A percentile compares a stretch with the other conserved stretches of the same genome.
These are phyloP conservation scores for Darevskia nairensis DNA, from an alignment of 2,797 vertebrate species.

Conservation along the genomic window DNA sequence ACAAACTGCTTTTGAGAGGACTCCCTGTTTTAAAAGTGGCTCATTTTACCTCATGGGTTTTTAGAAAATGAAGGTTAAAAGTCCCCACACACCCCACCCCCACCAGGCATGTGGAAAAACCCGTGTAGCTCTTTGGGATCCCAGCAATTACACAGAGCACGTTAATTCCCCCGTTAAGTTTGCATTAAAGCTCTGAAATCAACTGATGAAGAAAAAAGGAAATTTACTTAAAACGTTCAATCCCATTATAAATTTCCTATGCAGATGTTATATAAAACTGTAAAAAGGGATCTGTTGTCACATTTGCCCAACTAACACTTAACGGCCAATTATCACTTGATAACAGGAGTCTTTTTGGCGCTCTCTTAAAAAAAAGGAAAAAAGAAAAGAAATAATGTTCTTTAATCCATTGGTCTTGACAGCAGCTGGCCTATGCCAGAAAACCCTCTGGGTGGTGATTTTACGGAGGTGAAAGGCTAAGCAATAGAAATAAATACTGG, in stretches of 20 bases:
- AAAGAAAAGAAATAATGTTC: conserved; percentile 22
- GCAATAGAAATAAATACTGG: conserved; percentile 33
- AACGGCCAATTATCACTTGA: conserved; percentile 44
- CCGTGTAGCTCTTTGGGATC: not conserved
- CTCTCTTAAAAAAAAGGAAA: not conserved
- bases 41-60: not conserved
- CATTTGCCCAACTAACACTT: conserved; percentile 49
- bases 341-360: conserved; percentile 47
- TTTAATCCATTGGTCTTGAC: conserved; percentile 24
- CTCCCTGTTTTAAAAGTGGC: not conserved
- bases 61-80: not conserved
- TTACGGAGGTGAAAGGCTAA: conserved; percentile 60
- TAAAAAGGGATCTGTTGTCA: conserved; percentile 26
- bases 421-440: conserved; percentile 44
- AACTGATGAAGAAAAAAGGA: not conserved
- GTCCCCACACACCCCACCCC: too few relatives aligned
- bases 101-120: not conserved
- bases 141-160: not conserved
- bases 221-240: conserved; percentile 24
- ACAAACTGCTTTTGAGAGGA: not conserved
- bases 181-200: conserved; percentile 29
- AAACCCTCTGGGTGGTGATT: conserved; percentile 28
- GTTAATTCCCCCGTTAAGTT: conserved; percentile 25
- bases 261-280: conserved; percentile 24
- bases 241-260: conserved; percentile 38